Evolutionary conservation across 2,888 invertebrate genomes (phyloP).

Genomic region (Eulithis prunata): DNA sequence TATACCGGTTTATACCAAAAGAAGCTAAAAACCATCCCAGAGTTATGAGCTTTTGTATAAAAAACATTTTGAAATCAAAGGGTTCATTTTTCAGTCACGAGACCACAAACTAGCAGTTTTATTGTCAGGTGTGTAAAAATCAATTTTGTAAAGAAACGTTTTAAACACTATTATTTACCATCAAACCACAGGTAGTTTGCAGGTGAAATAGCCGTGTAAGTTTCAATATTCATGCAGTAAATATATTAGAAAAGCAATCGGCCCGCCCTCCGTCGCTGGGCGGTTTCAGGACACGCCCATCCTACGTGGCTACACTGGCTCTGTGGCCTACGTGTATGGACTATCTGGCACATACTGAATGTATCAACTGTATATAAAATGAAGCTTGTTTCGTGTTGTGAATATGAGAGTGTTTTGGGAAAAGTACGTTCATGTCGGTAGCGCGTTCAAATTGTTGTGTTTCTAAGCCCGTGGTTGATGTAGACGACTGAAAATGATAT

Average conservation of each 20-base stretch:
- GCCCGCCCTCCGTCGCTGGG: constrained; percentile 73
- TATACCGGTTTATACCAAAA: too few relatives aligned
- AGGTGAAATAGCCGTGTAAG: constrained; percentile 20
- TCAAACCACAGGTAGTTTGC: not conserved
- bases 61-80: too few relatives aligned
- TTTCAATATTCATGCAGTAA: constrained; percentile 51
- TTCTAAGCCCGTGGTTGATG: not conserved
- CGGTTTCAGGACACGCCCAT: constrained; percentile 76
- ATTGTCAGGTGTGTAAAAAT: too few relatives aligned
- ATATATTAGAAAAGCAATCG: constrained; percentile 50
- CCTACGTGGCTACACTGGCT: constrained; percentile 43
- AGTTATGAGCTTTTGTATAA: too few relatives aligned
- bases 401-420: constrained; percentile 33
- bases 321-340: constrained; percentile 33
- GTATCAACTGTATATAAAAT: constrained; percentile 46
- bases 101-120: too few relatives aligned
- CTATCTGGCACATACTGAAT: constrained; percentile 39
- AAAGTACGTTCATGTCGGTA: not conserved
- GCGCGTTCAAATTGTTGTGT: constrained; percentile 1
- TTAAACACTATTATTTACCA: constrained; percentile 5
- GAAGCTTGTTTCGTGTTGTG: constrained; percentile 39
- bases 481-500: not conserved
- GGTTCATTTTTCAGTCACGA: too few relatives aligned
- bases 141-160: not conserved
- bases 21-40: too few relatives aligned